Conservation (phyloP, 2,888 invertebrate species). For the Heliconius erato region DNA sequence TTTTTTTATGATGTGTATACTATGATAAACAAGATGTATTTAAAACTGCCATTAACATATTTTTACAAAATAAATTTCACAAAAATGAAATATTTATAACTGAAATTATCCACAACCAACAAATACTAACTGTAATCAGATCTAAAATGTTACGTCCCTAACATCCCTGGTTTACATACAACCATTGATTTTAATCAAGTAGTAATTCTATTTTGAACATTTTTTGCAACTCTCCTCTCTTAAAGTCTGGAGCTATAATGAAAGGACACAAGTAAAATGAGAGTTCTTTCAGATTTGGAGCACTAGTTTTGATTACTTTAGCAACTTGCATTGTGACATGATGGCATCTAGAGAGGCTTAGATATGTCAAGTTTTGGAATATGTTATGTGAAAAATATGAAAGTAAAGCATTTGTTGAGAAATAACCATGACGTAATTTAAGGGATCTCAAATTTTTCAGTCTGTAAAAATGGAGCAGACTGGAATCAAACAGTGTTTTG, state of each 20-base stretch:
- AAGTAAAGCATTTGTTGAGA: conserved; percentile 80
- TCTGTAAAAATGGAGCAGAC: conserved; percentile 77
- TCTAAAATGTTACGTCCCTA: not conserved
- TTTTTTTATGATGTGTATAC: too few species aligned
- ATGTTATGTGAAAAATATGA: conserved; percentile 81
- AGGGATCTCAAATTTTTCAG: conserved; percentile 80
- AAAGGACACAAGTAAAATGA: conserved; percentile 84
- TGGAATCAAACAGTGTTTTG: conserved; percentile 83
- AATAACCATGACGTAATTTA: conserved; percentile 83
- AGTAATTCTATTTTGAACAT: conserved; percentile 82
- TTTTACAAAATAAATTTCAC: too few species aligned
- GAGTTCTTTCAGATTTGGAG: conserved; percentile 80
- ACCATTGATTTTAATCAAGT: conserved; percentile 71
- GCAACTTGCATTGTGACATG: conserved; percentile 83
- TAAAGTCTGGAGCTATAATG: conserved; percentile 78
- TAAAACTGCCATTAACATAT: too few species aligned
- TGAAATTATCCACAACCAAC: too few species aligned
- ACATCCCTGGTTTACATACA: conserved; percentile 51
- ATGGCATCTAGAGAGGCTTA: conserved; percentile 80
- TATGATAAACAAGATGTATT: too few species aligned
- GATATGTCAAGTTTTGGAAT: conserved; percentile 78
- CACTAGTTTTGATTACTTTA: conserved; percentile 79
- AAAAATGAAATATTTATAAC: too few species aligned
- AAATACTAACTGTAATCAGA: not conserved
- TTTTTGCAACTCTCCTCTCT: conserved; percentile 79